Evolutionary conservation across 2,888 invertebrate genomes (phyloP).

Genomic region (Synergus gifuensis): DNA sequence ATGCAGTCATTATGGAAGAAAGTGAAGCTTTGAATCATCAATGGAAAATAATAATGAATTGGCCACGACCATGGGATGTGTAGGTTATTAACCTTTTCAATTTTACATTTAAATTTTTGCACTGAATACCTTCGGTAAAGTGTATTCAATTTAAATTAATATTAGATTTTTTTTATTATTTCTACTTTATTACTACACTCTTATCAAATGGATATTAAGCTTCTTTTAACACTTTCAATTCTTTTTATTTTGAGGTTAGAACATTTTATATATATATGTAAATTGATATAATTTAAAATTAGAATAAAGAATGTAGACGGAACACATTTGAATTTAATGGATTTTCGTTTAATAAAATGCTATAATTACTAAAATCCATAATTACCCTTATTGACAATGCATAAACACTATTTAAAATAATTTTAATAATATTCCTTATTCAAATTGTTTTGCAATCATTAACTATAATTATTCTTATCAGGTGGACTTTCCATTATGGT

Average conservation of each 20-base stretch:
- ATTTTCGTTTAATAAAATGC: too few relatives aligned
- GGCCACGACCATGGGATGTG: not conserved
- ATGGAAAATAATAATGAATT: not conserved
- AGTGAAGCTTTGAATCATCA: not conserved
- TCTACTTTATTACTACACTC: not conserved
- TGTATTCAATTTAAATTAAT: not conserved
- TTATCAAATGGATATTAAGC: not conserved
- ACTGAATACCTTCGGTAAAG: not conserved
- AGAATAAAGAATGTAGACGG: not conserved
- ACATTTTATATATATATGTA: too few relatives aligned
- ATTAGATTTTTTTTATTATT: not conserved
- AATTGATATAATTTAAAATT: not conserved
- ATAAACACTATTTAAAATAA: not conserved
- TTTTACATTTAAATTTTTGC: not conserved
- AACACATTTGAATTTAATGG: too few relatives aligned
- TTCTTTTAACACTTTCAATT: not conserved
- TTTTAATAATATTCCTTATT: not conserved
- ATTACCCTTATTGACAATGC: not conserved
- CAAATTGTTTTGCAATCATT: not conserved
- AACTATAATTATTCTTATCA: not conserved
- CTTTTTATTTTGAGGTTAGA: slow-evolving; percentile 9
- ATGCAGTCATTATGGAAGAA: not conserved
- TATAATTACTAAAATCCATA: not conserved
- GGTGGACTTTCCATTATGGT: slow-evolving; percentile 18
- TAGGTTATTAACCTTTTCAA: slow-evolving; percentile 3